These are phyloP conservation scores for Peucedramus taeniatus DNA, from an alignment of 2,113 vertebrate genomes.

Conservation along the genomic window DNA sequence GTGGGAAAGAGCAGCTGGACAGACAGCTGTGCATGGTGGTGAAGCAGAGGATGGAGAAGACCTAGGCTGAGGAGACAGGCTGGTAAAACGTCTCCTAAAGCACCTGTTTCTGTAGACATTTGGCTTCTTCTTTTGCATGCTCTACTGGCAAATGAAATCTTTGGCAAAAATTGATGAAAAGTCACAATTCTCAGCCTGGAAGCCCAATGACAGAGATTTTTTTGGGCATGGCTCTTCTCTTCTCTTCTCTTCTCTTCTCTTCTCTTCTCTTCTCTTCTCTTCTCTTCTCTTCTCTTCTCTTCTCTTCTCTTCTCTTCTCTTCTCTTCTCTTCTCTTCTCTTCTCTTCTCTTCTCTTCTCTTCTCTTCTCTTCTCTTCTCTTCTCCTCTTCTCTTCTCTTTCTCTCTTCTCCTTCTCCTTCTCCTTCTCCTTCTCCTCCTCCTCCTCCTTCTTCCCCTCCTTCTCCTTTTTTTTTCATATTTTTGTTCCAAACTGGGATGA, in stretches of 20 bases:
- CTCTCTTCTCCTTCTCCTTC: too few species aligned
- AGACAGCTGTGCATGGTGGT: background rate
- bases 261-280: background rate
- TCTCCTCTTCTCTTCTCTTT: background rate
- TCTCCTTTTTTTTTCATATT: background rate
- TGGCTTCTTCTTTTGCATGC: background rate
- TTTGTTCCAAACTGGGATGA: background rate
- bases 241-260: background rate
- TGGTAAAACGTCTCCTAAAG: background rate
- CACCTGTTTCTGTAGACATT: background rate
- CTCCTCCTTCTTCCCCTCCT: too few species aligned
- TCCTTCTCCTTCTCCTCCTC: fast-evolving
- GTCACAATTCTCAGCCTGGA: background rate
- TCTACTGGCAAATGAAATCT: background rate
- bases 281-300: too few species aligned
- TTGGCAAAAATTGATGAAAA: background rate
- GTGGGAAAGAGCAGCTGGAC: background rate
- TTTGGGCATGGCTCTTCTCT: background rate
- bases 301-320: too few species aligned
- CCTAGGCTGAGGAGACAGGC: background rate
- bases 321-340: too few species aligned
- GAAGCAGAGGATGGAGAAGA: background rate
- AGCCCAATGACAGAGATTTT: background rate
- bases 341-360: fast-evolving
- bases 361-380: fast-evolving